phyloP scores from a whole-genome alignment of 2,888 invertebrate species.

The Catocala sponsa region DNA sequence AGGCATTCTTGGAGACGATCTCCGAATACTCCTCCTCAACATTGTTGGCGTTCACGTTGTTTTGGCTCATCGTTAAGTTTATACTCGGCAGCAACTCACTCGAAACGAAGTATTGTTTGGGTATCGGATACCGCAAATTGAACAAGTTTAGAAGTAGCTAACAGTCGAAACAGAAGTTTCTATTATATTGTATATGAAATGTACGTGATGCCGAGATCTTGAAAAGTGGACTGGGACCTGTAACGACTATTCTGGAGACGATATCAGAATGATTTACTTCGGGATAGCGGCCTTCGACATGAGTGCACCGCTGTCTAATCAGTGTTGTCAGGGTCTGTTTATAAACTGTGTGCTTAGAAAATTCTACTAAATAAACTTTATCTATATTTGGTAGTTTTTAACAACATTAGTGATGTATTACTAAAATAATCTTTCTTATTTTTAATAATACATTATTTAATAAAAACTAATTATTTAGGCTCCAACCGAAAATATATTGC shows the following conservation, averaged over 20 bases:
- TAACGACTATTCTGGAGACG: constrained; percentile 32
- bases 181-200: constrained; percentile 13
- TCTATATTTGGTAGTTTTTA: constrained; percentile 2
- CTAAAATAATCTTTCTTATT: too few relatives aligned
- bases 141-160: constrained; percentile 35
- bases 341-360: constrained; percentile 16
- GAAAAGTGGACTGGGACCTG: constrained; percentile 23
- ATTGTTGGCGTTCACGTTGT: constrained; percentile 58
- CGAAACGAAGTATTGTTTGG: constrained; percentile 48
- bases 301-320: constrained; percentile 56
- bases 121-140: constrained; percentile 43
- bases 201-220: constrained; percentile 15
- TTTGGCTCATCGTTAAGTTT: constrained; percentile 45
- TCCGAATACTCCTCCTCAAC: constrained; percentile 92
- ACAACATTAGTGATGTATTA: neutral
- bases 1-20: constrained; percentile 90
- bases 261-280: constrained; percentile 46
- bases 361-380: constrained; percentile 31
- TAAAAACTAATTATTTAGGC: too few relatives aligned
- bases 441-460: neutral
- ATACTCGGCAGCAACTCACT: constrained; percentile 38
- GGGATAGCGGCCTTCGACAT: constrained; percentile 46
- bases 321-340: constrained; percentile 50
- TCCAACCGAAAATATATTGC: too few relatives aligned
- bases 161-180: constrained; percentile 21